Evolutionary conservation across 2,113 vertebrate genomes (phyloP), one percentile per base, ranked within the genome.

Genomic region (Daubentonia madagascariensis): DNA sequence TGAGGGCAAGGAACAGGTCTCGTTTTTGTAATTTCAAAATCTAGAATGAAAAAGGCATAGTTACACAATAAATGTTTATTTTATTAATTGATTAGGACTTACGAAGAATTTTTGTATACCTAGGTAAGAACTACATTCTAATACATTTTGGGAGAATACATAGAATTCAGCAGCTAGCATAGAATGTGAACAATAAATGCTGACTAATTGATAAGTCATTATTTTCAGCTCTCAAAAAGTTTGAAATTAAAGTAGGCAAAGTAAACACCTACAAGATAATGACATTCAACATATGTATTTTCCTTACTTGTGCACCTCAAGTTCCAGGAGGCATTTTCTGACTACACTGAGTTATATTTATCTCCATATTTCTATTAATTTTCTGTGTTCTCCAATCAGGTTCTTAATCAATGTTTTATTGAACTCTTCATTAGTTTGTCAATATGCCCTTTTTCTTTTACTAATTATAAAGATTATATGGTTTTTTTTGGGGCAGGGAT

Each of bases 241-340:
- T 91, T 84, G 45, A 70, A 93, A 70, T 93, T 90, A 63, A 95
- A 84, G 8, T 91, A 45, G 61, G 48, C 61, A 88, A 96, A 78
- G 40, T 30, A 93, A 95, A 79, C n/a, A 93, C 43, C 45, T 32
- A 61, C 22, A 61, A 86, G 37, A 90, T 61, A 89, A 40, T 73
- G 79, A 59, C 32, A 63, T 45, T 83, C 35, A 87, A 37, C 32
- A 52, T 35, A 59, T 23, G 11, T 73, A 28, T 96, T 86, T 83
- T 57, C 32, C 18, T 91, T 87, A 68, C 28, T 91, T 65, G 5
- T 76, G 50, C 16, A 72, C 6, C 32, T 91, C 40, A 79, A 67
- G 18, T 52, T 37, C 78, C 70, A 79, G 8, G 40, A 87, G 5
- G 20, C 30, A 48, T 91, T 89, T 93, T 93, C 54, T 91, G 35